Percentiles rank a stretch among this genome's conserved stretches.
Conservation (phyloP, 2,888 invertebrate genomes). For the Steinernema scapterisci region DNA sequence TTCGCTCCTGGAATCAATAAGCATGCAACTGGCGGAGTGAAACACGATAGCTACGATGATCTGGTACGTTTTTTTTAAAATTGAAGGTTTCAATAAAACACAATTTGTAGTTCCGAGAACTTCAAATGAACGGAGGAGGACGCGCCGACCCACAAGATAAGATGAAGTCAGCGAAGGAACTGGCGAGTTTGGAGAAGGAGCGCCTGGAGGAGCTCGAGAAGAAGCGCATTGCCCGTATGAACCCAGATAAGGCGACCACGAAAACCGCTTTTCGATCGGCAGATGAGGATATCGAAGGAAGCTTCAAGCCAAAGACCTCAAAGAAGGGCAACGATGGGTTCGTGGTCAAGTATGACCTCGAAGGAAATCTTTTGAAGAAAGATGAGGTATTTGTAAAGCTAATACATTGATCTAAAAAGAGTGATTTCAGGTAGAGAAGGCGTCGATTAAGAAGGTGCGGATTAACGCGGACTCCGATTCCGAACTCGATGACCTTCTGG, state of each 20-base stretch:
- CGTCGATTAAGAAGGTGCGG: slow-evolving; percentile 32
- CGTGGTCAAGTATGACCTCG: slow-evolving; percentile 47
- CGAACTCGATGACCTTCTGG: slow-evolving; percentile 5
- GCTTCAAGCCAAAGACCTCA: slow-evolving; percentile 37
- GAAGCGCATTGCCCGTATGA: slow-evolving; percentile 81
- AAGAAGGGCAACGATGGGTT: slow-evolving; percentile 43
- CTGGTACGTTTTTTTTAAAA: slow-evolving; percentile 44
- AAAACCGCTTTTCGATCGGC: slow-evolving; percentile 44
- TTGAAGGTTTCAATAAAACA: background rate
- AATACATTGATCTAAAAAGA: background rate
- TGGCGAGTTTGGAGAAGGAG: slow-evolving; percentile 80
- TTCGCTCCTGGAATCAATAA: slow-evolving; percentile 25
- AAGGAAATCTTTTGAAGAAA: slow-evolving; percentile 44
- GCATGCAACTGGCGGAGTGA: background rate
- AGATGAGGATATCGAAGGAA: slow-evolving; percentile 47
- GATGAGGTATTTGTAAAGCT: slow-evolving; percentile 35
- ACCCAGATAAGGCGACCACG: slow-evolving; percentile 37
- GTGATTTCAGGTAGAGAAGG: slow-evolving; percentile 35
- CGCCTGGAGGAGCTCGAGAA: slow-evolving; percentile 76
- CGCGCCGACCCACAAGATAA: slow-evolving; percentile 77
- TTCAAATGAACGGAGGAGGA: slow-evolving; percentile 49
- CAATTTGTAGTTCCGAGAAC: slow-evolving; percentile 41
- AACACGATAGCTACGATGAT: slow-evolving; percentile 52
- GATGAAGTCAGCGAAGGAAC: slow-evolving; percentile 81
- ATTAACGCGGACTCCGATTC: background rate